Evolutionary conservation across 2,797 vertebrate genomes (phyloP), one percentile per base, ranked within the genome.

Genomic region (Gymnopithys bicolor): DNA sequence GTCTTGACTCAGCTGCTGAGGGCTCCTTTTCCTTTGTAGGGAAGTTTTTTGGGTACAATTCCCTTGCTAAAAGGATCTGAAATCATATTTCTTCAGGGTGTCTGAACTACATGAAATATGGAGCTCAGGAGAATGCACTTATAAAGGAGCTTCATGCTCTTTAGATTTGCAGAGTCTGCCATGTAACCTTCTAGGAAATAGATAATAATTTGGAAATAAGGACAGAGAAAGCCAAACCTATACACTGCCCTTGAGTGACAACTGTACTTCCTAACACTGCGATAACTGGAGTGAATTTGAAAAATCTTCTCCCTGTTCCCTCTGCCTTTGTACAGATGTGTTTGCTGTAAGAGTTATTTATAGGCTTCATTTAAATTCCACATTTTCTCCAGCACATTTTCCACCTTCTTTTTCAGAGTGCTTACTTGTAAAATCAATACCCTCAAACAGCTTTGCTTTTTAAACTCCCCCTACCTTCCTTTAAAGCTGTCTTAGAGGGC

Each of bases 321-420:
- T 93, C 85, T 95, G 93, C 69, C 62, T 95, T 94, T 87, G 49
- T 96, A 90, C 97, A 97, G 96, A 97, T 97, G 96, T 96, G 96
- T 93, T 48, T 93, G 93, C 94, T 96, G 80, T 94, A 83, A 85
- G 92, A 79, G 90, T 95, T 97, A 97, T 97, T 97, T 97, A 97
- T 97, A 97, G 93, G 78, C 73, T 96, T 97, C 89, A 97, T 97
- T 97, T 96, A 94, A 96, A 97, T 97, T 96, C 95, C 93, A 96
- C 92, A 89, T 96, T 70, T 96, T 90, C 10, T 48, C 92, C 87
- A 90, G 90, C 81, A 94, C 96, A 94, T 95, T 96, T 96, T 94
- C 90, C 90, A 96, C 94, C 94, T 97, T 97, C 91, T 93, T 95
- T 95, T 97, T 97, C 96, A 94, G 92, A 94, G 96, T 82, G 82